A percentile compares a stretch with the other conserved stretches of the same genome.
Evolutionary conservation across 2,797 vertebrate genomes (phyloP).

Genomic region (Pyrocephalus nanus): DNA sequence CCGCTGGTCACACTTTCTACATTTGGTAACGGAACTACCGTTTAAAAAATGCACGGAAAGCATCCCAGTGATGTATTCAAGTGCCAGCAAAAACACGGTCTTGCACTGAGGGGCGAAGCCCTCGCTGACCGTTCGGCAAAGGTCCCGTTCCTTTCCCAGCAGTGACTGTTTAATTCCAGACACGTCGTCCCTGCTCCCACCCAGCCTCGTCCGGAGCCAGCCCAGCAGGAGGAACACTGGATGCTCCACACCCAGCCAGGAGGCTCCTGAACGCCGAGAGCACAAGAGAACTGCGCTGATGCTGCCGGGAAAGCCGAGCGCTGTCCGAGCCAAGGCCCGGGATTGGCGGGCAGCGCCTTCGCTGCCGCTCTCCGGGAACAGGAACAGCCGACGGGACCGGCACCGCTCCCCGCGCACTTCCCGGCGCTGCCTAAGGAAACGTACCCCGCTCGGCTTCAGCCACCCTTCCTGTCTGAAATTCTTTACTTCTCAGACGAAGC

Average conservation of each 20-base stretch:
- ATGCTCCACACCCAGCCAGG: neutral
- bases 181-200: neutral
- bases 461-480: accelerated
- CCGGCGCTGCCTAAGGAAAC: accelerated
- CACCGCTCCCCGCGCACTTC: accelerated
- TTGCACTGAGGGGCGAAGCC: neutral
- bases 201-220: neutral
- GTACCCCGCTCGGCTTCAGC: accelerated
- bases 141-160: neutral
- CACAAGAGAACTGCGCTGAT: accelerated
- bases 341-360: accelerated
- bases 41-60: neutral
- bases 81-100: neutral
- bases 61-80: neutral
- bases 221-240: neutral
- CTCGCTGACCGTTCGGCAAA: neutral
- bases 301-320: neutral
- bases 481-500: neutral
- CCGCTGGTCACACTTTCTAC: neutral
- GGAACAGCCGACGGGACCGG: accelerated
- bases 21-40: neutral
- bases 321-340: neutral
- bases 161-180: neutral
- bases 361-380: neutral
- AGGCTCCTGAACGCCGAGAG: neutral